Percentiles rank a stretch among this genome's conserved stretches.
phyloP scores from a whole-genome alignment of 2,113 vertebrate species.

The Antechinus flavipes region DNA sequence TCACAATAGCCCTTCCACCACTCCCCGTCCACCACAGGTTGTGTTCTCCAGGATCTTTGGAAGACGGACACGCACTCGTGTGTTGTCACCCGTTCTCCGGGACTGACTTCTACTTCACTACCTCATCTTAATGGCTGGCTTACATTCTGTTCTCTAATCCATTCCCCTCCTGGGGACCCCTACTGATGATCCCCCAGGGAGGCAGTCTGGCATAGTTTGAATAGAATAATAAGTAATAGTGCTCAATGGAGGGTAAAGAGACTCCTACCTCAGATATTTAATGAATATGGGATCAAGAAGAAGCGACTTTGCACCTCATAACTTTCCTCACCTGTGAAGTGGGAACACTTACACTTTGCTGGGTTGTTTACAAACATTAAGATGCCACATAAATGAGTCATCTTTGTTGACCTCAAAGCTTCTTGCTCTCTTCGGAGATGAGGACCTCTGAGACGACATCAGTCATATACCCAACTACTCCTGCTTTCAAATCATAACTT shows the following conservation, averaged over 20 bases:
- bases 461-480: neutral
- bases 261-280: neutral
- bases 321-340: neutral
- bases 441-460: neutral
- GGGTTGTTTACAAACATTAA: neutral
- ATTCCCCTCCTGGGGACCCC: neutral
- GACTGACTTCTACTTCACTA: neutral
- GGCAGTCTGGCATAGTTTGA: neutral
- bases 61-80: neutral
- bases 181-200: neutral
- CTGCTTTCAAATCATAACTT: neutral
- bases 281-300: neutral
- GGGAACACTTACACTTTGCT: neutral
- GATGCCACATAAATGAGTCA: neutral
- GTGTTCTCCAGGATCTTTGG: neutral
- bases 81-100: neutral
- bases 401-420: neutral
- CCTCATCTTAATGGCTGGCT: neutral
- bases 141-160: neutral
- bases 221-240: neutral
- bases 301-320: neutral
- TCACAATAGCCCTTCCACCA: neutral
- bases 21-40: too few species aligned
- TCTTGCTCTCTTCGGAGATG: neutral
- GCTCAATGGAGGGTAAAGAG: neutral